Evolutionary conservation across 2,113 vertebrate species (phyloP), one percentile per base, ranked within the genome.

Genomic region (Cephalopterus ornatus): DNA sequence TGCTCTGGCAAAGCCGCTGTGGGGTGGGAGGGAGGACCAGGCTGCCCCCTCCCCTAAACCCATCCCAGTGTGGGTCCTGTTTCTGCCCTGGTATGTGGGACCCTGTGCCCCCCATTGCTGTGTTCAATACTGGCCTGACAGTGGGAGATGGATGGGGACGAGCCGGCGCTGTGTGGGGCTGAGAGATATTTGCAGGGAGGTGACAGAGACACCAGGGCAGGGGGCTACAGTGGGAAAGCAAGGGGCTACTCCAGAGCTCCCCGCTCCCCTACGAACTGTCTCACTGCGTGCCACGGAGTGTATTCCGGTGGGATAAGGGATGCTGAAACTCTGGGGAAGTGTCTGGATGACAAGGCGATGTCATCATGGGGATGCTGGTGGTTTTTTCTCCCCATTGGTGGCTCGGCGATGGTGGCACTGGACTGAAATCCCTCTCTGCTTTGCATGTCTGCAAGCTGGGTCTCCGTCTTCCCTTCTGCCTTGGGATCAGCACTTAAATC

Each of bases 161-260:
- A 14, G 39, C 2, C 0, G 4, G 44, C 0, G 16, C 70, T 0
- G 7, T 0, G 7, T 0, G 0, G 79, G 73, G 78, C 20, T 33
- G 6, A n/a, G 30, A 56, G 56, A 35, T 35, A 4, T 2, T 23
- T 53, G 63, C 2, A 7, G n/a, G 27, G 82, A 35, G 44, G 35
- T 17, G 88, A 52, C 0, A 0, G 30, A 56, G 30, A 56, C 4
- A 3, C 23, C 0, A 5, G 30, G 67, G 11, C 8, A 24, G 23
- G 53, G 18, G 6, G 1, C 15, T 35, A 16, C 0, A 1, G 23
- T 19, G 26, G 19, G 32, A 7, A 17, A 24, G 53, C 20, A 73
- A n/a, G 52, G 56, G 13, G 2, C 7, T 55, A 5, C 20, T 32
- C 39, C 10, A 4, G 35, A 81, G 26, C 8, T 18, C 24, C 32